phyloP scores from a whole-genome alignment of 2,797 vertebrate species.

The Melanogrammus aeglefinus region DNA sequence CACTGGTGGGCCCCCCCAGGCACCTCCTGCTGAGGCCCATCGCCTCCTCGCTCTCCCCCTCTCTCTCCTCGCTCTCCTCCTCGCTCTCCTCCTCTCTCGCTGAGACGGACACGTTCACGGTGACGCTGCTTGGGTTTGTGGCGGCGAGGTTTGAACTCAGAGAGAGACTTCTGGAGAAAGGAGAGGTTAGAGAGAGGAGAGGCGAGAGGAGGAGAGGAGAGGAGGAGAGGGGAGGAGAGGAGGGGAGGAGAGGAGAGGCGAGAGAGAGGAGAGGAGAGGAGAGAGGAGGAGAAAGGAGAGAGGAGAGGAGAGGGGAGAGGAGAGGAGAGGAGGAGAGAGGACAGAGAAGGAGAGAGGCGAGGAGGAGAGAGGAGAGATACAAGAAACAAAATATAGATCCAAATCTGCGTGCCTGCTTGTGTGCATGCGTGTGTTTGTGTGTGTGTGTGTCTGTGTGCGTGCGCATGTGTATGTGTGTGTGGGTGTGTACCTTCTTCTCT shows the following conservation, averaged over 20 bases:
- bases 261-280: background rate
- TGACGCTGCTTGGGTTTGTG: conserved; percentile 84
- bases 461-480: background rate
- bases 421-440: background rate
- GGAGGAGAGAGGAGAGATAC: background rate
- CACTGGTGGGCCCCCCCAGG: conserved; percentile 75
- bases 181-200: no score
- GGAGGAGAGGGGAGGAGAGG: background rate
- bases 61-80: background rate
- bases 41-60: background rate
- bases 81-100: background rate
- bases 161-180: conserved; percentile 61
- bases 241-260: background rate
- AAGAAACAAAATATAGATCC: background rate
- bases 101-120: conserved; percentile 69
- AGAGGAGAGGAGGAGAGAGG: no score
- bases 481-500: conserved; percentile 81
- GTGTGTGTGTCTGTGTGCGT: background rate
- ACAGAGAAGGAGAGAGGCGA: no score
- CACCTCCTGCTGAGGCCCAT: conserved; percentile 36
- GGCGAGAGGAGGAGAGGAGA: background rate
- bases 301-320: no score
- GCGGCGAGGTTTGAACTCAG: conserved; percentile 70
- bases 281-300: background rate
- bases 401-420: background rate